Evolutionary conservation across 2,888 invertebrate genomes (phyloP), one percentile per base, ranked within the genome.

Genomic region (Arctia plantaginis): DNA sequence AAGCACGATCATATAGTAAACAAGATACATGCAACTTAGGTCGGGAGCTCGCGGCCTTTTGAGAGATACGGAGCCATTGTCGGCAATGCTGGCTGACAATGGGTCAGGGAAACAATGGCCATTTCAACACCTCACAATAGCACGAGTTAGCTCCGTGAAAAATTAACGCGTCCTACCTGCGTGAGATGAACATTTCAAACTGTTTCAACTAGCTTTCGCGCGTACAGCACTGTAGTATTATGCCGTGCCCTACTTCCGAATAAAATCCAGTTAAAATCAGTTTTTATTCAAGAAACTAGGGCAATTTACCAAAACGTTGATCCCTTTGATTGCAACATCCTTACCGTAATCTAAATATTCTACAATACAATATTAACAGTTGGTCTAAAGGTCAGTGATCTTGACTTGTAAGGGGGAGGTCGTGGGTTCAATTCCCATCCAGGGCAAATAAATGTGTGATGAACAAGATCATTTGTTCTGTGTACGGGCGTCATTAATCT

Each of bases 121-220:
- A 86, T 90, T 90, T 89, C 90, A 88, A 91, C 92, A 90, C 92
- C 90, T 90, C 88, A 92, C 92, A 92, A 92, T 91, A 86, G 90
- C 85, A 76, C 85, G 87, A 89, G 91, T 90, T 90, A 89, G 90
- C 89, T 89, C 87, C 85, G 88, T 90, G 91, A 93, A 93, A 93
- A 93, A 92, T 92, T 92, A 90, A 92, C 89, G 88, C 88, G 84
- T 86, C 84, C 86, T 85, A 88, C 85, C 87, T 90, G 89, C 91
- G 89, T 90, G 84, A 85, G 82, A 87, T 86, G 88, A 83, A 83
- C 85, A 76, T 73, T 78, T 77, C 80, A 67, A 77, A 80, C 82
- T 71, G n/a, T 70, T 70, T 62, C 41, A 20, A 33, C 41, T 69
- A 79, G 83, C 84, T 83, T 82, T 82, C 82, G 83, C 73, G 75